Evolutionary conservation across 2,888 invertebrate species (phyloP).

Genomic region (Cataglyphis rosenhaueri): DNA sequence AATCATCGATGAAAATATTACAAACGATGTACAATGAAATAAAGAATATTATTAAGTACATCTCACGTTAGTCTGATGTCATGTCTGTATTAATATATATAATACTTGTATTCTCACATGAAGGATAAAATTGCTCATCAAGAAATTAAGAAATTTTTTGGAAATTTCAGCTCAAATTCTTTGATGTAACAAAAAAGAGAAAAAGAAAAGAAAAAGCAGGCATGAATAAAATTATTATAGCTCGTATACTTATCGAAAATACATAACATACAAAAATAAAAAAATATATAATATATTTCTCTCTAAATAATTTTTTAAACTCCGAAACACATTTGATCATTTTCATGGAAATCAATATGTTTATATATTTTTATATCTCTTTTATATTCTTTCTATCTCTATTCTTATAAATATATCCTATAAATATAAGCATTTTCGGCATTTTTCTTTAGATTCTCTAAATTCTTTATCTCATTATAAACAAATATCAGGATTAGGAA

Average conservation of each 20-base stretch:
- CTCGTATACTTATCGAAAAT: neutral
- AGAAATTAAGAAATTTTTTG: neutral
- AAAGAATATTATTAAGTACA: slow-evolving; percentile 49
- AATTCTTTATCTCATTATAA: too few species aligned
- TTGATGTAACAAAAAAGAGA: neutral
- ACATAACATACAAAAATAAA: neutral
- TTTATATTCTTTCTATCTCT: too few species aligned
- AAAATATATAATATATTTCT: too few species aligned
- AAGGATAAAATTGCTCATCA: neutral
- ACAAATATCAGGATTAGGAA: too few species aligned
- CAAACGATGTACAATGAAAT: slow-evolving; percentile 46
- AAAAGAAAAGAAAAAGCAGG: neutral
- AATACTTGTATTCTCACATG: neutral
- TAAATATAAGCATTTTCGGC: too few species aligned
- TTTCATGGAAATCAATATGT: too few species aligned
- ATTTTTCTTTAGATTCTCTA: too few species aligned
- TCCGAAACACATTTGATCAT: too few species aligned
- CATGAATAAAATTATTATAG: neutral
- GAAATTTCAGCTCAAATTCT: neutral
- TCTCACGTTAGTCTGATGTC: neutral
- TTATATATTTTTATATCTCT: too few species aligned
- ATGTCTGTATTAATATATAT: neutral
- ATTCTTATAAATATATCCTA: too few species aligned
- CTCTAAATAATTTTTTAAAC: too few species aligned
- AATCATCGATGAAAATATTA: slow-evolving; percentile 35